Percentiles rank a stretch among this genome's conserved stretches.
Evolutionary conservation across 2,113 vertebrate species (phyloP).

Genomic region (Genyomyrus donnyi): DNA sequence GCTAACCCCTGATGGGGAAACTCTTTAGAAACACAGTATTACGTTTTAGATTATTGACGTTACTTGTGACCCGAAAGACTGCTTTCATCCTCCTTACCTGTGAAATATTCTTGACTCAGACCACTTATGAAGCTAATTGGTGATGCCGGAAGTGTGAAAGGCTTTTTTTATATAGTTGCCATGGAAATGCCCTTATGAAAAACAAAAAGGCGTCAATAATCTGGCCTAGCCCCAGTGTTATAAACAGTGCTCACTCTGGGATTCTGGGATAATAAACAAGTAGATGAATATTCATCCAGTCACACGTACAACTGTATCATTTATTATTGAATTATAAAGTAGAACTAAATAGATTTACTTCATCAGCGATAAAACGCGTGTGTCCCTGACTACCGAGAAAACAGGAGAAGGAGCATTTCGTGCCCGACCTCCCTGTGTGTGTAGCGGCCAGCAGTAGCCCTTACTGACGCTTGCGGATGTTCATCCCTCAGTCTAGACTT

Average conservation of each 20-base stretch:
- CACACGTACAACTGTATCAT: background rate
- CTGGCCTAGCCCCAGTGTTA: background rate
- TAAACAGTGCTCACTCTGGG: background rate
- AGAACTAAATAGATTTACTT: background rate
- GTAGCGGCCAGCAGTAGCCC: background rate
- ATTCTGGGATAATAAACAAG: background rate
- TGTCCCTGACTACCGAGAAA: background rate
- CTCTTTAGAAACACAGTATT: background rate
- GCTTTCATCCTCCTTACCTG: background rate
- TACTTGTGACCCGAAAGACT: background rate
- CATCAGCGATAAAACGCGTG: background rate
- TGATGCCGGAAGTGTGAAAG: slow-evolving; percentile 1
- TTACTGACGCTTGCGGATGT: background rate
- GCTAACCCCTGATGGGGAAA: background rate
- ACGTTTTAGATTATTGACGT: background rate
- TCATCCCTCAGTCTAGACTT: background rate
- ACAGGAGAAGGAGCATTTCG: background rate
- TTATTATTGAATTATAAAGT: background rate
- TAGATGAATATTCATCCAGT: background rate
- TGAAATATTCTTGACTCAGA: background rate
- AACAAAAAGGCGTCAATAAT: slow-evolving; percentile 12
- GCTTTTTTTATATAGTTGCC: slow-evolving; percentile 15
- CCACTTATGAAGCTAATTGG: slow-evolving; percentile 1
- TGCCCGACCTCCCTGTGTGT: background rate
- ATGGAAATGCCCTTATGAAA: slow-evolving; percentile 18